Percentiles rank a stretch among this genome's conserved stretches.
Conservation (phyloP, 2,888 invertebrate genomes). For the Dasypogon diadema region DNA sequence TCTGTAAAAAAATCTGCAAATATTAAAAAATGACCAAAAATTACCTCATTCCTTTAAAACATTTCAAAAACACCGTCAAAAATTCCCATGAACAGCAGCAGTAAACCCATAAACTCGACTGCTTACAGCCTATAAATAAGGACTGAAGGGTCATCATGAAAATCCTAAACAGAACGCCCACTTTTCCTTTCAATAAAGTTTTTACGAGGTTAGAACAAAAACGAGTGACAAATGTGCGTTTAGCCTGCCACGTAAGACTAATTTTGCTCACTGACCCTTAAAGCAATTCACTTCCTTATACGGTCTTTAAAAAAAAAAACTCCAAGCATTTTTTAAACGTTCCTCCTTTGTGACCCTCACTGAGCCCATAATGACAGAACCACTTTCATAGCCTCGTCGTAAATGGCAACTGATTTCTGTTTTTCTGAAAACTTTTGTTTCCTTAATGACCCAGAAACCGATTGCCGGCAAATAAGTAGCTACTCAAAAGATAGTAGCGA, state of each 20-base stretch:
- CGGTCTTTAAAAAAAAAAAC: background rate
- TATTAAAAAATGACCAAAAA: constrained; percentile 1
- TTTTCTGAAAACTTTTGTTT: constrained; percentile 32
- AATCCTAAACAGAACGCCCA: constrained; percentile 50
- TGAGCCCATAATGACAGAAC: background rate
- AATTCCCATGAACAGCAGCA: background rate
- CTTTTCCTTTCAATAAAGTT: constrained; percentile 35
- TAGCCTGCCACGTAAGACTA: background rate
- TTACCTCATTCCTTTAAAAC: background rate
- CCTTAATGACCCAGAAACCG: constrained; percentile 41
- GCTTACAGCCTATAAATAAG: constrained; percentile 12
- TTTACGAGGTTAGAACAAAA: constrained; percentile 37
- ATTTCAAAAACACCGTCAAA: background rate
- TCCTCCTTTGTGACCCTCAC: constrained; percentile 1
- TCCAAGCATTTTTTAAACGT: background rate
- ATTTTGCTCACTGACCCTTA: constrained; percentile 3
- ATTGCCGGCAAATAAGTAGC: constrained; percentile 25
- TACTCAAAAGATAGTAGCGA: constrained; percentile 22
- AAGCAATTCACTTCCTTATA: background rate
- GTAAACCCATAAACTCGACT: background rate
- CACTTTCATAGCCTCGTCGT: background rate
- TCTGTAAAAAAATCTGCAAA: constrained; percentile 6
- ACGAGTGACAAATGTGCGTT: background rate
- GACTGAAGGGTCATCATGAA: constrained; percentile 36
- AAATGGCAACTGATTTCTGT: background rate